Evolutionary conservation across 2,113 vertebrate genomes (phyloP), one percentile per base, ranked within the genome.

Genomic region (Podarcis raffonei): DNA sequence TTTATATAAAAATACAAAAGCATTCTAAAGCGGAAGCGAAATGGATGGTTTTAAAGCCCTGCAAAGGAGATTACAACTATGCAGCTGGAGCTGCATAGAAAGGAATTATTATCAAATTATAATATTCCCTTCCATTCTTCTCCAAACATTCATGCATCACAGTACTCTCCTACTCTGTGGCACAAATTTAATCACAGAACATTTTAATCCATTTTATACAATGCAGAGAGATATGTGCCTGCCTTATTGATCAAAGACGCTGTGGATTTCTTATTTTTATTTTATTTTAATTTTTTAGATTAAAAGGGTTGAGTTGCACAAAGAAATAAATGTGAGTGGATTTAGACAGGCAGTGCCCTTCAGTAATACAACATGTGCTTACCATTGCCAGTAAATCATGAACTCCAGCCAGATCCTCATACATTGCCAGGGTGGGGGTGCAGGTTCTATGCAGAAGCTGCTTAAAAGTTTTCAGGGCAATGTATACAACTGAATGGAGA

Each of bases 121-220:
- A 85, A 37, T 78, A 84, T 74, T 85, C 30, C 66, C 59, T 89
- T 35, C 37, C 62, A 78, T 72, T 89, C 72, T 84, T 23, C 74
- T 72, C 53, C 25, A 84, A 84, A 84, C 62, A 80, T 79, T 62
- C 48, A 8, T 87, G 39, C 42, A 81, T 71, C 22, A 35, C 12
- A 39, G 20, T 35, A 27, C 30, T 80, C 42, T 62, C 57, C 62
- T 76, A n/a, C 59, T 74, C 20, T 22, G 68, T 27, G 8, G 22
- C 53, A 72, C 30, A 62, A 35, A 72, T 72, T 79, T 74, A 85
- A 66, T 85, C 53, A 66, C 48, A 72, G 66, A 39, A 79, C 30
- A 48, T 59, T 42, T 23, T 88, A 48, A 35, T 83, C 80, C n/a
- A 42, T 75, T 66, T 75, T 76, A 27, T 68, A 30, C 75, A 32